Percentiles rank a stretch among this genome's conserved stretches.
phyloP scores from a whole-genome alignment of 2,797 vertebrate genomes.

The Sebastes kiyomatsui region DNA sequence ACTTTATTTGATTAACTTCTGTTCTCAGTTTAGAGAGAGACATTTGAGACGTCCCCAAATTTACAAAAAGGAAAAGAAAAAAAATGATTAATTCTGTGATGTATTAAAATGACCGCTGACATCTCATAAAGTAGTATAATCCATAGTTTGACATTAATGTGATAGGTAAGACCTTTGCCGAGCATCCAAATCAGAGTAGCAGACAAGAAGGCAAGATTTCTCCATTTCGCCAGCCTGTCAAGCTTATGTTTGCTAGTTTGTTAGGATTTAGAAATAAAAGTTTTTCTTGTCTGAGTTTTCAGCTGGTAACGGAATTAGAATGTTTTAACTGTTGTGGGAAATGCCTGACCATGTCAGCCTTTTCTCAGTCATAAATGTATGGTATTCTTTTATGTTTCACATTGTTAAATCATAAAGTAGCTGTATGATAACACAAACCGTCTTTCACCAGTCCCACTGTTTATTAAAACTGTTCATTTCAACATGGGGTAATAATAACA shows the following conservation, averaged over 20 bases:
- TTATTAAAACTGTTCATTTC: neutral
- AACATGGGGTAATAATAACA: neutral
- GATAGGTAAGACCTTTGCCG: conserved; percentile 14
- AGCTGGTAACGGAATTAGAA: neutral
- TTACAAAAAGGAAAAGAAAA: conserved; percentile 21
- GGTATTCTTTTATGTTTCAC: neutral
- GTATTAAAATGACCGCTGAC: conserved; percentile 16
- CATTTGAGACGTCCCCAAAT: conserved; percentile 31
- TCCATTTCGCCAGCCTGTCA: conserved; percentile 1
- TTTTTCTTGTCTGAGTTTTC: neutral
- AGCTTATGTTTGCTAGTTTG: neutral
- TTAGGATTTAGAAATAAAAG: neutral
- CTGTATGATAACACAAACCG: neutral
- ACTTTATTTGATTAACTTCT: conserved; percentile 76
- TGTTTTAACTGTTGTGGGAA: neutral
- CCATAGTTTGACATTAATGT: conserved; percentile 21
- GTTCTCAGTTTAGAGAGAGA: conserved; percentile 39
- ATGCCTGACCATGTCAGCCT: neutral
- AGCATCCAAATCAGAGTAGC: neutral
- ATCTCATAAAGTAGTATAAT: conserved; percentile 19
- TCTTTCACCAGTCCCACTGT: neutral
- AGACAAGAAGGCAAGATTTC: conserved; percentile 12
- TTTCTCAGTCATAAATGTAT: neutral
- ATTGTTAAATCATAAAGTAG: neutral
- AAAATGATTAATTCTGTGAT: conserved; percentile 40